Percentiles rank a stretch among this genome's conserved stretches.
Conservation (phyloP, 1,140 invertebrate genomes). For the Achroia grisella region DNA sequence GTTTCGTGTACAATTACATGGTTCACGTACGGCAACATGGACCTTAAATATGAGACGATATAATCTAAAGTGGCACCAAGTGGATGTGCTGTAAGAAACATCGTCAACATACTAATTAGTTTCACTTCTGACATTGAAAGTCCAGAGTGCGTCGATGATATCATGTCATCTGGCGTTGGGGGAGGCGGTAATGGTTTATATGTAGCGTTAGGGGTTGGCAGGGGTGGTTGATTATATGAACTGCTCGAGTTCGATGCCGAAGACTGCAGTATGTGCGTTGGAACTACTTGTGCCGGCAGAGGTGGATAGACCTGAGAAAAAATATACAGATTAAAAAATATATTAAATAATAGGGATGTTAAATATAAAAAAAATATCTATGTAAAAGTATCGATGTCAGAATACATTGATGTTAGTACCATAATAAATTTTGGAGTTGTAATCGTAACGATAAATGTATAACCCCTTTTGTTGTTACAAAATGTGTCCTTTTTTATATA, state of each 20-base stretch:
- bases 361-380: too few species aligned
- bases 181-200: slow-evolving; percentile 9
- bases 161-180: slow-evolving; percentile 8
- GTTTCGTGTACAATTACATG: slow-evolving; percentile 30
- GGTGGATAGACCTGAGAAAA: slow-evolving; percentile 23
- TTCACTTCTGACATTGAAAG: slow-evolving; percentile 38
- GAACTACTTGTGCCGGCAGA: slow-evolving; percentile 19
- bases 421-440: too few species aligned
- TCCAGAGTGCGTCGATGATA: neutral
- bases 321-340: too few species aligned
- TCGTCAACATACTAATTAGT: slow-evolving; percentile 47
- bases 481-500: too few species aligned
- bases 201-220: neutral
- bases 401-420: too few species aligned
- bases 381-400: too few species aligned
- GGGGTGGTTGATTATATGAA: neutral
- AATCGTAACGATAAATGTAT: too few species aligned
- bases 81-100: slow-evolving; percentile 52
- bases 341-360: too few species aligned
- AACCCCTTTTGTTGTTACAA: too few species aligned
- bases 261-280: neutral
- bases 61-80: slow-evolving; percentile 42
- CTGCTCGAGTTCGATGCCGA: neutral
- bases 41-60: slow-evolving; percentile 42
- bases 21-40: slow-evolving; percentile 31